phyloP scores from a whole-genome alignment of 2,888 invertebrate species.

The Chrysolina haemoptera region DNA sequence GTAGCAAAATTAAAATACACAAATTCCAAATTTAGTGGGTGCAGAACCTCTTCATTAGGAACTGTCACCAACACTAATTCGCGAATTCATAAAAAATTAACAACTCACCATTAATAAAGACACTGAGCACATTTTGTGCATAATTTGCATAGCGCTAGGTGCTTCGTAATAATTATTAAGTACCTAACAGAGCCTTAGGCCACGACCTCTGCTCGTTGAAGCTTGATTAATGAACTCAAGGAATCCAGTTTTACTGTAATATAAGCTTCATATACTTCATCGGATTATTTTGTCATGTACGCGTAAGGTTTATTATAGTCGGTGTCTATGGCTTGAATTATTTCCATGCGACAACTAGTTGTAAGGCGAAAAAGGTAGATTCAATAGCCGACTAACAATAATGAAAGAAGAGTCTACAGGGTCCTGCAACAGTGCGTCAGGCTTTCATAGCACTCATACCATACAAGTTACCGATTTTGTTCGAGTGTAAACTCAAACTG shows the following conservation, averaged over 20 bases:
- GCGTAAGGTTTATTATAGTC: conserved; percentile 54
- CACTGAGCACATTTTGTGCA: conserved; percentile 38
- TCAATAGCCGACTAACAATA: too few relatives aligned
- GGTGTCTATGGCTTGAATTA: conserved; percentile 44
- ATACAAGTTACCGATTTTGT: too few relatives aligned
- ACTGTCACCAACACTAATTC: conserved; percentile 26
- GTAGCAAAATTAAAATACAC: too few relatives aligned
- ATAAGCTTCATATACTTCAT: conserved; percentile 60
- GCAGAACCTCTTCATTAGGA: conserved; percentile 15
- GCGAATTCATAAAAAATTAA: conserved; percentile 36
- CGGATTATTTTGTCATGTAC: conserved; percentile 58
- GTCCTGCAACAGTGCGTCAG: too few relatives aligned
- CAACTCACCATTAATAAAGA: conserved; percentile 35
- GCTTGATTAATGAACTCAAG: conserved; percentile 60
- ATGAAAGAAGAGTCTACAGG: too few relatives aligned
- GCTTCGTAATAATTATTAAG: conserved; percentile 52
- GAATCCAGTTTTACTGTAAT: conserved; percentile 61
- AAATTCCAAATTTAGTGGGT: background rate
- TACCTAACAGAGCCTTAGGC: conserved; percentile 52
- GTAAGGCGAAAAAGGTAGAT: background rate
- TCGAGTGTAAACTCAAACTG: too few relatives aligned
- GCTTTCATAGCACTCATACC: too few relatives aligned
- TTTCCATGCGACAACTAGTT: conserved; percentile 26
- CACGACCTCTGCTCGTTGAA: conserved; percentile 57
- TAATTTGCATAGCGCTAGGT: conserved; percentile 52